These are phyloP conservation scores for Mesorhabditis belari DNA, from an alignment of 2,888 invertebrate species.

Conservation along the genomic window DNA sequence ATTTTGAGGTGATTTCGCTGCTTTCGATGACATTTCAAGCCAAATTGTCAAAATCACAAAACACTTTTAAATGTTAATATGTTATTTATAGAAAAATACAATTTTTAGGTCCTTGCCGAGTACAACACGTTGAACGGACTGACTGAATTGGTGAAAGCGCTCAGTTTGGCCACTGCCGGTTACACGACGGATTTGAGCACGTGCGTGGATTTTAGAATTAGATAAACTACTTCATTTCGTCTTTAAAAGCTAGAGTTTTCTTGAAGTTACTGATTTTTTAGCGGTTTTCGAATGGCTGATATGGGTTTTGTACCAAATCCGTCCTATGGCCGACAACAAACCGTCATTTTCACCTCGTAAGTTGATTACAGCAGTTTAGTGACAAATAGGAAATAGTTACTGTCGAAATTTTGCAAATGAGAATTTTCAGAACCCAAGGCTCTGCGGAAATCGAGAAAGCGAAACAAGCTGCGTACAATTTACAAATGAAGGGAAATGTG, in stretches of 20 bases:
- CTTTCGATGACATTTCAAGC: neutral
- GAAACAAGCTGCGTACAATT: neutral
- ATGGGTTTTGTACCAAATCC: neutral
- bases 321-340: neutral
- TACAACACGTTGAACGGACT: neutral
- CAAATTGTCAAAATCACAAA: too few species aligned
- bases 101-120: neutral
- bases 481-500: neutral
- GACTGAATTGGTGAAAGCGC: neutral
- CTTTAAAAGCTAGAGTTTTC: too few species aligned
- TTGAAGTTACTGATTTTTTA: too few species aligned
- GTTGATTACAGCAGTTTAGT: too few species aligned
- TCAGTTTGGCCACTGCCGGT: neutral
- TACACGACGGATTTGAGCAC: neutral
- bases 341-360: neutral
- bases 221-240: too few species aligned
- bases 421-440: neutral
- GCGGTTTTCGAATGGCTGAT: neutral
- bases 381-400: too few species aligned
- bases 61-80: too few species aligned
- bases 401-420: neutral
- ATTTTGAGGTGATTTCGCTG: neutral
- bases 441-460: neutral
- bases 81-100: too few species aligned
- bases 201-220: too few species aligned